Conservation (phyloP, 1,140 invertebrate genomes). For the Brachionus calyciflorus region DNA sequence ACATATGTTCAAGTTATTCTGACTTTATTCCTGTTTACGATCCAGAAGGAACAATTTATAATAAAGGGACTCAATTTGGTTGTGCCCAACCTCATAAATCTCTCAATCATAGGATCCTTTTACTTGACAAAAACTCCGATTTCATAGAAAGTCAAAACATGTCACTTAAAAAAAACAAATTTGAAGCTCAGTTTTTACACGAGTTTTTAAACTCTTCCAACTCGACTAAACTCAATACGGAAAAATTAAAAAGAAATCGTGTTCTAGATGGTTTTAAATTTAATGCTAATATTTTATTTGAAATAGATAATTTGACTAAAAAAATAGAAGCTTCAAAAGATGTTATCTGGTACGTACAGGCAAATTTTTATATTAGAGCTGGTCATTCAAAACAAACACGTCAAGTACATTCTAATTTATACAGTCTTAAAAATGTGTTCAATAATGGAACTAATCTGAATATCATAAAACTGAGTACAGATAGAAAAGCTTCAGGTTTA, state of each 20-base stretch:
- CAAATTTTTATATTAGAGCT: constrained; percentile 3
- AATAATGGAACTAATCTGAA: constrained; percentile 39
- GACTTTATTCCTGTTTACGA: constrained; percentile 63
- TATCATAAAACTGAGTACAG: background rate
- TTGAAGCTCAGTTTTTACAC: constrained; percentile 41
- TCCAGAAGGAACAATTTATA: constrained; percentile 60
- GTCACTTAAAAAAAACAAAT: background rate
- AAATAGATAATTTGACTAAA: constrained; percentile 32
- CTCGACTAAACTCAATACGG: background rate
- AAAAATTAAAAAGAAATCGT: background rate
- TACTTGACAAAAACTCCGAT: constrained; percentile 54
- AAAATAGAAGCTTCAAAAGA: background rate
- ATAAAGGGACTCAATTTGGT: constrained; percentile 62
- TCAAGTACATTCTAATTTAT: background rate
- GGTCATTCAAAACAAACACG: background rate
- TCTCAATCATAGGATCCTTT: constrained; percentile 61
- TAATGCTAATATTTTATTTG: constrained; percentile 11
- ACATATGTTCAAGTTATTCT: constrained; percentile 61
- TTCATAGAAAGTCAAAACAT: too few species aligned
- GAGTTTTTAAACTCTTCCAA: constrained; percentile 5
- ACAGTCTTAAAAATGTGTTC: constrained; percentile 21
- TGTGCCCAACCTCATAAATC: constrained; percentile 60
- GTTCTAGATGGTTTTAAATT: constrained; percentile 41
- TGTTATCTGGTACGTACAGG: constrained; percentile 1
- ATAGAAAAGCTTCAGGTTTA: background rate